Evolutionary conservation across 2,888 invertebrate genomes (phyloP), one percentile per base, ranked within the genome.

Genomic region (Tromatobia lineatoria): DNA sequence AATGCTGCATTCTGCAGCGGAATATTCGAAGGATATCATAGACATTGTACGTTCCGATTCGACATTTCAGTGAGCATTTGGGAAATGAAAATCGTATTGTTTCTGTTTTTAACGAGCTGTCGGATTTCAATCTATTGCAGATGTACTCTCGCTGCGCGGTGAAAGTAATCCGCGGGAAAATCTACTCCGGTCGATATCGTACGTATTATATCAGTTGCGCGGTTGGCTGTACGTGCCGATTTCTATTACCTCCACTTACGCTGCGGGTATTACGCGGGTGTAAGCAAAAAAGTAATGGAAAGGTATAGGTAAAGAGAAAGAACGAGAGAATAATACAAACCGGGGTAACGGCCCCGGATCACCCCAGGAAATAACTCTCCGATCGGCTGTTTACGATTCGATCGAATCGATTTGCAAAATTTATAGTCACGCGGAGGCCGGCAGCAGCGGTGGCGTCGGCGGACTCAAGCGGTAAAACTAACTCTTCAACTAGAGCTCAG

Each of bases 351-450:
- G 71, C 54, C 54, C 38, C 71, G 73, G 45, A 73, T 73, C 73
- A 73, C 45, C 59, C n/a, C 29, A 42, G 73, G 57, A 59, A 59
- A 73, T 45, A 59, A 59, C 54, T 59, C 59, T 6, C 59, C 25
- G 73, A 73, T 73, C 59, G 45, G 18, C 42, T 73, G 73, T 89
- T 89, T 87, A 88, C 88, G 86, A 88, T 87, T 88, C 86, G 89
- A 89, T 88, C 86, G 80, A 82, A 76, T 85, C 88, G 87, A 88
- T 89, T 88, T 89, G 88, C 76, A 66, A 88, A 89, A 89, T 89
- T 89, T 89, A 89, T 88, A 81, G 88, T 87, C 85, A 86, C 87
- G 52, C 45, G 45, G 73, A 47, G 66, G 54, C 54, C 42, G 38
- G 57, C 23, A 42, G 38, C 11, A 25, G 57, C 25, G 57, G 23